A percentile compares a stretch with the other conserved stretches of the same genome.
These are phyloP conservation scores for Drosophila barbarae DNA, from an alignment of 2,888 invertebrate genomes.

Conservation along the genomic window DNA sequence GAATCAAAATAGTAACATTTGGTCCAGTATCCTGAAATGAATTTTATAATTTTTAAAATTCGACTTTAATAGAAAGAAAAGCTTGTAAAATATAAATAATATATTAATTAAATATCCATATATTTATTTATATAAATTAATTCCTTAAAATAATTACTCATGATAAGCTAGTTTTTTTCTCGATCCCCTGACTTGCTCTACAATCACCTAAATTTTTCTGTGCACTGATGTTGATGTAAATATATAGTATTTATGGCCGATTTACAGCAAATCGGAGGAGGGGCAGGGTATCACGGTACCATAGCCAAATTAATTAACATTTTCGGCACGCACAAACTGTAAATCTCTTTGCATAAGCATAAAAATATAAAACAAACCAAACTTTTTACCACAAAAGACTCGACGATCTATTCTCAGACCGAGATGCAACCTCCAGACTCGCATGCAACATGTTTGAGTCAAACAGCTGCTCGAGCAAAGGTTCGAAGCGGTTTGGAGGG, in stretches of 20 bases:
- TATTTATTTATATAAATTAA: neutral
- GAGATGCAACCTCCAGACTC: neutral
- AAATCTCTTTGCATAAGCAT: constrained; percentile 72
- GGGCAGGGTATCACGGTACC: constrained; percentile 41
- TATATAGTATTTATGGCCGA: constrained; percentile 37
- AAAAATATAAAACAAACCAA: constrained; percentile 25
- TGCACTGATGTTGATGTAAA: constrained; percentile 20
- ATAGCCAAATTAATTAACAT: constrained; percentile 69
- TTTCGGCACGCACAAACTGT: constrained; percentile 72
- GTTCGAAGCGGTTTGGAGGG: constrained; percentile 19
- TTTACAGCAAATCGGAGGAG: constrained; percentile 57
- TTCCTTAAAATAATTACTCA: neutral
- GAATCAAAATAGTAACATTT: too few species aligned
- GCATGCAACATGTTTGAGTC: constrained; percentile 4
- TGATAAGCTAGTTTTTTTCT: neutral
- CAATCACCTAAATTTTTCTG: neutral
- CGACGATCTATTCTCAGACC: neutral
- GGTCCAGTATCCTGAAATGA: neutral
- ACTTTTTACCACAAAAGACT: neutral
- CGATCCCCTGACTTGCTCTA: neutral
- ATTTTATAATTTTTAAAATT: too few species aligned
- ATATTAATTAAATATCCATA: neutral
- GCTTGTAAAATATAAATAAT: neutral
- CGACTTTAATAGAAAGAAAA: neutral
- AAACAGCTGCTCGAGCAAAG: constrained; percentile 3